Evolutionary conservation across 2,888 invertebrate species (phyloP).

Genomic region (Pseudococcus longispinus): DNA sequence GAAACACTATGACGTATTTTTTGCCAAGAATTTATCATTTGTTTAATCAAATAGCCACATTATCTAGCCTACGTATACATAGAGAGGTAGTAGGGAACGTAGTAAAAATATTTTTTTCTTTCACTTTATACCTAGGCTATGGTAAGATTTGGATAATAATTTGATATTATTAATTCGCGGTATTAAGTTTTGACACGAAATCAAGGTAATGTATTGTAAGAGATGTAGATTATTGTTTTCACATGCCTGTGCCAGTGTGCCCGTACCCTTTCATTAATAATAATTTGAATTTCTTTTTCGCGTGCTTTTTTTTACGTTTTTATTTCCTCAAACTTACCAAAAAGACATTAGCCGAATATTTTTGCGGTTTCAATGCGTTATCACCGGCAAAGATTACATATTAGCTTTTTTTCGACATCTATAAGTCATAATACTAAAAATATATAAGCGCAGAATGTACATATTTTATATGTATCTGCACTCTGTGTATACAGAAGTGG

Average conservation of each 20-base stretch:
- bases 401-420: not conserved
- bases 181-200: conserved; percentile 42
- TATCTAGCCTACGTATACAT: not conserved
- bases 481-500: not conserved
- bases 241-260: not conserved
- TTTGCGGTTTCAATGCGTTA: not conserved
- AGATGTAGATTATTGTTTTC: conserved; percentile 36
- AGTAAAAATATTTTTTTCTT: not conserved
- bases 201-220: conserved; percentile 15
- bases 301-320: conserved; percentile 28
- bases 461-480: not conserved
- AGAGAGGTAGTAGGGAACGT: not conserved
- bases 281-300: conserved; percentile 41
- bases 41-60: not conserved
- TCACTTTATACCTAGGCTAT: not conserved
- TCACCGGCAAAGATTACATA: not conserved
- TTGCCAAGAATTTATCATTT: not conserved
- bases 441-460: not conserved
- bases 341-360: conserved; percentile 18
- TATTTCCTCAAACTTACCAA: not conserved
- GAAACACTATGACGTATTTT: not conserved
- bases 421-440: not conserved
- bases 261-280: conserved; percentile 33
- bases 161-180: conserved; percentile 29
- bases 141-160: not conserved